Evolutionary conservation across 2,797 vertebrate species (phyloP).

Genomic region (Orestias chungarensis): DNA sequence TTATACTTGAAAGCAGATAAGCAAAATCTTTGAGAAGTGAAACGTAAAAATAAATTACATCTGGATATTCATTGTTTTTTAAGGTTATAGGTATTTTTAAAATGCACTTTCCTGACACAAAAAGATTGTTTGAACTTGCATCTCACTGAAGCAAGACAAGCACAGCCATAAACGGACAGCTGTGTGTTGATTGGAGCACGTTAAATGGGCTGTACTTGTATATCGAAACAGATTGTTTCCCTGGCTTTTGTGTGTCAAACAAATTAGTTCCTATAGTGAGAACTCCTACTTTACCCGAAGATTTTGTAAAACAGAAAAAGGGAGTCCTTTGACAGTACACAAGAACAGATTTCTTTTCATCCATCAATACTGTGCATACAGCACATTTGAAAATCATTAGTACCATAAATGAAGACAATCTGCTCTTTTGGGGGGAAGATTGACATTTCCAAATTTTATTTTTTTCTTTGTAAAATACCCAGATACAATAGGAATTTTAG

Average conservation of each 20-base stretch:
- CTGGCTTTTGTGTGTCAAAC: background rate
- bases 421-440: background rate
- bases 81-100: background rate
- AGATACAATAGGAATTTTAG: slow-evolving; percentile 6
- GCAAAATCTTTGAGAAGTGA: background rate
- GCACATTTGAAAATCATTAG: background rate
- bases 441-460: slow-evolving; percentile 21
- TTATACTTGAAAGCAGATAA: background rate
- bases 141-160: no score
- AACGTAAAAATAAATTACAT: background rate
- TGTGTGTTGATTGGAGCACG: background rate
- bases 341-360: background rate
- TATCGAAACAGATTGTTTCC: background rate
- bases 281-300: background rate
- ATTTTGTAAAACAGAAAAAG: background rate
- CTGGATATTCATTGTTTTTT: background rate
- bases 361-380: background rate
- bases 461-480: slow-evolving; percentile 1
- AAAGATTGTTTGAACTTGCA: background rate
- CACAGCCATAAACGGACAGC: no score
- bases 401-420: background rate
- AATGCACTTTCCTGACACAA: background rate
- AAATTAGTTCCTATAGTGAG: background rate
- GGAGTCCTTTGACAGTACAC: background rate
- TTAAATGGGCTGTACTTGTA: background rate